Percentiles rank a stretch among this genome's conserved stretches.
Conservation (phyloP, 1,140 invertebrate species). For the Conopomorpha cramerella region DNA sequence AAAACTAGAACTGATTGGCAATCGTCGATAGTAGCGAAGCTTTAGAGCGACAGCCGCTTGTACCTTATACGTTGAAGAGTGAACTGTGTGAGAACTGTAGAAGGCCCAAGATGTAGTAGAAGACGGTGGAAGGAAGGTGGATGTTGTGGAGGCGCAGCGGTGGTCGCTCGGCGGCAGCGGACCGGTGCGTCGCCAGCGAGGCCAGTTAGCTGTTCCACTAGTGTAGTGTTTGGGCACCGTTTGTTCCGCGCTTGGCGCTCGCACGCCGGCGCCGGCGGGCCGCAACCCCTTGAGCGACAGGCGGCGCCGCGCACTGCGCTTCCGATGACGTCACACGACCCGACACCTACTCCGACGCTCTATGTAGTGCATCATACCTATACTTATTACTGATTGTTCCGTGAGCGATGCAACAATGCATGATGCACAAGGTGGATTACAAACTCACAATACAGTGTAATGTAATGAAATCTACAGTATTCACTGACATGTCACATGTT, state of each 20-base stretch:
- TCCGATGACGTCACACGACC: slow-evolving; percentile 37
- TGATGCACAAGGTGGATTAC: slow-evolving; percentile 37
- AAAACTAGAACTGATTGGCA: slow-evolving; percentile 22
- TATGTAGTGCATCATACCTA: too few relatives aligned
- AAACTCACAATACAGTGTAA: too few relatives aligned
- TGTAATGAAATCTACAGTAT: too few relatives aligned
- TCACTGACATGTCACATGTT: too few relatives aligned
- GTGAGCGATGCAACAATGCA: slow-evolving; percentile 31
- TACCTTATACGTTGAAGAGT: slow-evolving; percentile 21
- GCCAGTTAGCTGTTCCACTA: slow-evolving; percentile 51
- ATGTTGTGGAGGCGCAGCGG: slow-evolving; percentile 8
- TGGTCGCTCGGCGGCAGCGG: too few relatives aligned
- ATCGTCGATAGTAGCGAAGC: slow-evolving; percentile 25
- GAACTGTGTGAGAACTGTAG: not conserved
- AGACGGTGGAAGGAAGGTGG: slow-evolving; percentile 3
- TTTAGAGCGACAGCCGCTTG: slow-evolving; percentile 39
- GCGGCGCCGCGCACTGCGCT: slow-evolving; percentile 32
- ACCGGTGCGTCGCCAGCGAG: too few relatives aligned
- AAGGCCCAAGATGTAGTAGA: not conserved
- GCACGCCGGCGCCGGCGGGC: slow-evolving; percentile 27
- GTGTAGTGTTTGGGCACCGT: slow-evolving; percentile 53
- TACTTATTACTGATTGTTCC: too few relatives aligned
- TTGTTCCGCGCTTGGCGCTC: slow-evolving; percentile 31
- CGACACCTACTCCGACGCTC: too few relatives aligned
- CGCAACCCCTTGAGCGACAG: slow-evolving; percentile 50